Base-by-base conservation (phyloP, 2,888 invertebrate species). In the Lutraria lutraria region DNA sequence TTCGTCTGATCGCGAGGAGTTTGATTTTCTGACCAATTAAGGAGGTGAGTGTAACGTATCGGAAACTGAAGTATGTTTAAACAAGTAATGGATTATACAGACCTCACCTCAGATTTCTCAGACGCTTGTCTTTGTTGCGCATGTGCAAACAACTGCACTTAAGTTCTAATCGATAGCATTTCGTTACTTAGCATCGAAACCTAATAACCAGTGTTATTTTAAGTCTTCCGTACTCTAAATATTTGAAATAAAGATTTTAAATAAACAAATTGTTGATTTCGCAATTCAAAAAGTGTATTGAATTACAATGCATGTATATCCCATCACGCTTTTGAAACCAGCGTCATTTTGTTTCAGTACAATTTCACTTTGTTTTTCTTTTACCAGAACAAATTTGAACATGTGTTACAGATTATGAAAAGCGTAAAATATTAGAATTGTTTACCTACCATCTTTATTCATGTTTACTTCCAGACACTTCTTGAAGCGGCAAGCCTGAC, bases 381-480 rank as follows among this genome's bases (percentile, higher is more conserved):
- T 56, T 56, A 19, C 16, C 56, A 6, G 15, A 56, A 56, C 56
- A 56, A 56, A 56, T 56, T 56, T 56, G 19, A 43, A 43, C 43
- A 43, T 43, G 8, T 43, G 43, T 43, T 2, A 25, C 29, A 29
- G 25, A 25, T 29, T 8, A 25, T 3, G 25, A 29, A n/a, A 0
- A 12, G 25, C 31, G 31, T 6, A 76, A 76, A 31, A 3, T 31
- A 13, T 29, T 8, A 63, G 63, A 76, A 25, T 31, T 25, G 56
- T 56, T 56, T 53, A 72, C 0, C 97, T 97, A 99, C 99, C 99
- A 96, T 99, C 99, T 96, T 98, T 98, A 97, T 99, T 98, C 99
- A 99, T 99, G 96, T 98, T 98, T 93, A 98, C 98, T 94, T 98
- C 97, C 29, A 99, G 97, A 96, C 99, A 99, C 96, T 99, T 99